Evolutionary conservation across 1,140 invertebrate species (phyloP), one percentile per base, ranked within the genome.

Genomic region (Drosophila azteca): DNA sequence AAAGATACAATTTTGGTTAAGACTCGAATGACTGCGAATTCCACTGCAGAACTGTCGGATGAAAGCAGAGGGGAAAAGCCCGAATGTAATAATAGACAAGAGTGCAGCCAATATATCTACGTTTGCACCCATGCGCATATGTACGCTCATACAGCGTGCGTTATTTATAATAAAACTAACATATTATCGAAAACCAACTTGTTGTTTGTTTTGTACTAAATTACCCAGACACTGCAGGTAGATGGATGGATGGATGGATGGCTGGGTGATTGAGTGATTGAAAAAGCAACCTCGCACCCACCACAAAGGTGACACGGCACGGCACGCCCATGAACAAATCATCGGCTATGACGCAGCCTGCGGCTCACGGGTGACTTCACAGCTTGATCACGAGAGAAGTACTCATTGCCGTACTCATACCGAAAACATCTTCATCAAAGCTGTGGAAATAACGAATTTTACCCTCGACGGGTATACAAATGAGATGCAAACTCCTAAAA

Each of bases 81-180:
- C 26, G 35, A 58, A 44, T 69, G 39, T 70, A 70, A 70, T 70
- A 70, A 58, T 70, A 70, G 52, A 31, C 57, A 69, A 70, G 35
- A 39, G 65, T 35, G 11, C 50, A 54, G 52, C 65, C 57, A 51
- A 58, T 69, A 26, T 69, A 70, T 39, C 35, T 13, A 39, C 11
- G 35, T 39, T 5, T 39, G 35, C 31, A 35, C 31, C 8, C 31
- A 35, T 35, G 31, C 31, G 8, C 31, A 31, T 26, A 26, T 26
- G 26, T 26, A 26, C 26, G 26, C 24, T 4, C 24, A 6, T 35
- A 35, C 9, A 11, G 3, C 35, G 35, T 69, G 66, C 64, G 45
- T 58, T 69, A 69, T 70, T 70, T 70, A 70, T 70, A 70, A 70
- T 70, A 70, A 70, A 70, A 70, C 67, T 70, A 70, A 70, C 65